Evolutionary conservation across 2,888 invertebrate genomes (phyloP), one percentile per base, ranked within the genome.

Genomic region (Taphrorychus bicolor): DNA sequence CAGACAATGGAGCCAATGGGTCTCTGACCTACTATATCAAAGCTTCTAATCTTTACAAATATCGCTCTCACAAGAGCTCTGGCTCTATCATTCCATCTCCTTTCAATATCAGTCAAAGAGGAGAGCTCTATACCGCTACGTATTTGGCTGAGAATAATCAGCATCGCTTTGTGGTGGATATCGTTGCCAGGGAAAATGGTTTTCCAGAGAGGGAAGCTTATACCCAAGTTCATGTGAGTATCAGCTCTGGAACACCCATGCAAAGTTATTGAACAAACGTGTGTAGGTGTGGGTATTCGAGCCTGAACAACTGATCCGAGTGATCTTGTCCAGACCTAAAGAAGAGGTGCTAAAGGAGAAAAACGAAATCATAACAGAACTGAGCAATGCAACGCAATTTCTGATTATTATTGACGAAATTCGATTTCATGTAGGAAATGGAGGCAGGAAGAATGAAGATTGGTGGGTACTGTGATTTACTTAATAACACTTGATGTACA

Each of bases 41-140:
- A 1, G 91, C 92, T 0, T 92, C 94, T 0, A 90, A 93, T 80
- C 82, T 94, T 21, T 94, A 90, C 81, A 93, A 93, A 79, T 92
- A 89, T 73, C 91, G 91, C 0, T 91, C 90, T 0, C 87, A 87
- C 21, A 86, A 88, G 76, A 88, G 92, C 18, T 92, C 92, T 2
- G 95, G 95, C 0, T 94, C 94, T 0, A 92, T 95, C 17, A 91
- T 95, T 17, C 94, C 95, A 0, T 93, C 94, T 42, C 95, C 95
- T 0, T 95, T 95, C 76, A 90, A 91, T 70, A 89, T 93, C 3
- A 89, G 88, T 0, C 87, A 89, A 58, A 87, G 87, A 73, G 93
- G 93, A 72, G 82, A 87, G 80, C 82, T 94, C 22, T 86, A 87
- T 66, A 94, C 95, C 0, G 91, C 93, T 0, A 88, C 90, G 23